Percentiles rank a stretch among this genome's conserved stretches.
These are phyloP conservation scores for Mustela nigripes DNA, from an alignment of 2,113 vertebrate species.

Conservation along the genomic window DNA sequence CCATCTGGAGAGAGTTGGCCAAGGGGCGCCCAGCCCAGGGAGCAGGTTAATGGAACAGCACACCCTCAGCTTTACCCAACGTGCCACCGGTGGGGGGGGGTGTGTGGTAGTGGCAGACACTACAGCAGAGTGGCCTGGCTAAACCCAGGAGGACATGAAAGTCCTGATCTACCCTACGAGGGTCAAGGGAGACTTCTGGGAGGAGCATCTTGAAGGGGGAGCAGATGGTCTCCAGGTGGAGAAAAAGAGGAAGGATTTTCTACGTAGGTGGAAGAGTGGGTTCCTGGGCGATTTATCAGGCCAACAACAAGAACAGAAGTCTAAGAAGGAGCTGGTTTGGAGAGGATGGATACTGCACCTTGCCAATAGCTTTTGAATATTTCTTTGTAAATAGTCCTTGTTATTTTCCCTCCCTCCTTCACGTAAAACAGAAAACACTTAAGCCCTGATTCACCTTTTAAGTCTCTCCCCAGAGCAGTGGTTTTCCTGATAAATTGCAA, in stretches of 20 bases:
- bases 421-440: background rate
- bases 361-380: background rate
- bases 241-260: background rate
- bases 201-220: background rate
- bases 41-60: background rate
- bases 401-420: background rate
- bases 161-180: background rate
- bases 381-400: constrained; percentile 5
- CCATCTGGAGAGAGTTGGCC: background rate
- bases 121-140: background rate
- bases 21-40: background rate
- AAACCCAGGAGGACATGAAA: background rate
- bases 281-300: background rate
- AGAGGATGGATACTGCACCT: background rate
- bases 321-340: background rate
- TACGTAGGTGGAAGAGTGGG: background rate
- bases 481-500: background rate
- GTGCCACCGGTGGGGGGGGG: background rate
- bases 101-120: too few relatives aligned
- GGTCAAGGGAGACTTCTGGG: background rate
- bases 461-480: background rate
- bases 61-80: background rate
- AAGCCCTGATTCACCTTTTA: background rate
- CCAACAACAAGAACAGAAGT: background rate
- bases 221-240: background rate